Base-by-base conservation (phyloP, 2,888 invertebrate species). In the Pomacea canaliculata region DNA sequence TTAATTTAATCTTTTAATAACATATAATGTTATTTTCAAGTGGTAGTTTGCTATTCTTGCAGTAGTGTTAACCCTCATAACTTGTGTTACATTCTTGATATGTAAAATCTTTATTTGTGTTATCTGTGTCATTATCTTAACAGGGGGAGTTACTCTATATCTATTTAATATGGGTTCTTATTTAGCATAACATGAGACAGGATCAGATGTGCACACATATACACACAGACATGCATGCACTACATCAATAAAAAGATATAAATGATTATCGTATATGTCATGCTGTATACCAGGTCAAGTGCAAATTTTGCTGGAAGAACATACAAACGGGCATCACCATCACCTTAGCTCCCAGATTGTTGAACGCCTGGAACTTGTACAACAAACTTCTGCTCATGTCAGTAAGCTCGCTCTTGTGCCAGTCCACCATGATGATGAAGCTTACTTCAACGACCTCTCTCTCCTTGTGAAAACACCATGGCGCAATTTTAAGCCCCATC, bases 391-490 rank as follows among this genome's bases (percentile, higher is more conserved):
- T 10, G 76, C 83, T 19, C 75, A 76, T 56, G 78, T 82, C 7
- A 78, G 83, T 69, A 75, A 79, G 3, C 63, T 76, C 49, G 85
- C 86, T 23, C 59, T 85, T 19, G 79, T 81, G 27, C 82, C 81
- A 79, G 87, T 87, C n/a, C 69, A 62, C 49, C 81, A 72, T 23
- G 85, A 85, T 78, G 86, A 86, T 75, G 78, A 80, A 49, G 69
- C 80, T 9, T 87, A 88, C 73, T 87, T 81, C 74, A 79, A 82
- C 72, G 81, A 82, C 48, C 81, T 85, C 68, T 70, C 73, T 23
- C 78, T 76, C 63, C 59, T 84, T 19, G 77, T 85, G 1, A 73
- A 77, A 19, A 72, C 78, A n/a, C 85, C 85, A 7, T 85, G 85
- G 85, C 74, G 62, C 18, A 63, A 82, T 16, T 78, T 76, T 60